These are phyloP conservation scores for Rhaphigaster nebulosa DNA, from an alignment of 2,888 invertebrate genomes.

Conservation along the genomic window DNA sequence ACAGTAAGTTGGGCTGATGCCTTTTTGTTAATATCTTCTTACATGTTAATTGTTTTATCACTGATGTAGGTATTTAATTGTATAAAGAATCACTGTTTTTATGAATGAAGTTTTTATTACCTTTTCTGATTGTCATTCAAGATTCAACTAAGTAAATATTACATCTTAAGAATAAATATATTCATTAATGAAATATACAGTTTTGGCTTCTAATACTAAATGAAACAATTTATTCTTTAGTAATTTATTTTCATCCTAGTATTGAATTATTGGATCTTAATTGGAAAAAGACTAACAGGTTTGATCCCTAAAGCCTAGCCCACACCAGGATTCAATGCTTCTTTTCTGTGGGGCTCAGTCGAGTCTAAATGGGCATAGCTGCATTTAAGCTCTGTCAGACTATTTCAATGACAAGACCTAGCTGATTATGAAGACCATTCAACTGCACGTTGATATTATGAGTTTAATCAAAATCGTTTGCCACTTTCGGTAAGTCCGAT, in stretches of 20 bases:
- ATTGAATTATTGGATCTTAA: no score
- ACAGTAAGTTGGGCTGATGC: constrained; percentile 19
- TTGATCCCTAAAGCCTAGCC: no score
- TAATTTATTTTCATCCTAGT: background rate
- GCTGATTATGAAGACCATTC: no score
- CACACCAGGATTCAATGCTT: no score
- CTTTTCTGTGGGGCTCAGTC: no score
- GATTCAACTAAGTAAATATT: background rate
- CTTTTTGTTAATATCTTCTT: constrained; percentile 51
- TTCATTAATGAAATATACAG: background rate
- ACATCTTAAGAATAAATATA: background rate
- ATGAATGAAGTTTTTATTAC: constrained; percentile 21
- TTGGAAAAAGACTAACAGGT: no score
- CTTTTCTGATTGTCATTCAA: background rate
- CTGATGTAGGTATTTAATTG: constrained; percentile 54
- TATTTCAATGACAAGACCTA: no score
- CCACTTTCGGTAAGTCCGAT: no score
- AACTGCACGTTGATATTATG: no score
- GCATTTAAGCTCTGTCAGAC: no score
- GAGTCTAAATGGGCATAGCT: no score
- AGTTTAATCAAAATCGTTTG: no score
- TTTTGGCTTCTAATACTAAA: background rate
- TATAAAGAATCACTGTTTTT: constrained; percentile 58
- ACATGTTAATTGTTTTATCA: constrained; percentile 57
- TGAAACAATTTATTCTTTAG: background rate